Evolutionary conservation across 2,797 vertebrate species (phyloP).

Genomic region (Mus spretus): DNA sequence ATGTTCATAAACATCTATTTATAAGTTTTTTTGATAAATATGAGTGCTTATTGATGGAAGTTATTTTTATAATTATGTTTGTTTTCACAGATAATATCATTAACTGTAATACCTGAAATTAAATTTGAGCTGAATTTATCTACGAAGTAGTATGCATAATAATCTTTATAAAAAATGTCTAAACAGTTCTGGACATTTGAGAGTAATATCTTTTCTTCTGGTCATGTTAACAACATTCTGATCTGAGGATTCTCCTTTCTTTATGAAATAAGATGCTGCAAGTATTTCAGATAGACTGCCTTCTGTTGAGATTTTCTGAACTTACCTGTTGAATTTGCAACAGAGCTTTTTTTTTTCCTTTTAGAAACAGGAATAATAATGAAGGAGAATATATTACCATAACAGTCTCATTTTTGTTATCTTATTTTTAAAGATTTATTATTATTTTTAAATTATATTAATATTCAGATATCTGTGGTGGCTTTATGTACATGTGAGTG

Average conservation of each 20-base stretch:
- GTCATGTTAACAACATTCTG: not conserved
- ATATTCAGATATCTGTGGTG: not conserved
- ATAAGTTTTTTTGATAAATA: not conserved
- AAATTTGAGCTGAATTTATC: not conserved
- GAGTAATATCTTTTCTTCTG: not conserved
- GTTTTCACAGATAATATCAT: not conserved
- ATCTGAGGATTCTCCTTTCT: not conserved
- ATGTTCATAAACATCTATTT: not conserved
- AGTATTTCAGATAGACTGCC: not conserved
- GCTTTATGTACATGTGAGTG: not conserved
- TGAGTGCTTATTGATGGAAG: not conserved
- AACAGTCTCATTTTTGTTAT: not conserved
- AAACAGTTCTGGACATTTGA: not conserved
- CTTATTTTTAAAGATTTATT: not conserved
- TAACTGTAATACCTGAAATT: not conserved
- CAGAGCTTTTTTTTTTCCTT: not conserved
- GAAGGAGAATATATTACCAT: not conserved
- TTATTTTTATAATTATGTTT: not conserved
- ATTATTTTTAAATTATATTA: not conserved
- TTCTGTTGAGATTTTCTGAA: not conserved
- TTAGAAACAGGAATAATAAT: not conserved
- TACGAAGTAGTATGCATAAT: not conserved
- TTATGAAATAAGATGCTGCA: not conserved
- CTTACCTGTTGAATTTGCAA: not conserved
- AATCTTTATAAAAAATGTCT: not conserved